A percentile compares a stretch with the other conserved stretches of the same genome.
phyloP scores from a whole-genome alignment of 2,113 vertebrate species.

The Pachycephala philippinensis region DNA sequence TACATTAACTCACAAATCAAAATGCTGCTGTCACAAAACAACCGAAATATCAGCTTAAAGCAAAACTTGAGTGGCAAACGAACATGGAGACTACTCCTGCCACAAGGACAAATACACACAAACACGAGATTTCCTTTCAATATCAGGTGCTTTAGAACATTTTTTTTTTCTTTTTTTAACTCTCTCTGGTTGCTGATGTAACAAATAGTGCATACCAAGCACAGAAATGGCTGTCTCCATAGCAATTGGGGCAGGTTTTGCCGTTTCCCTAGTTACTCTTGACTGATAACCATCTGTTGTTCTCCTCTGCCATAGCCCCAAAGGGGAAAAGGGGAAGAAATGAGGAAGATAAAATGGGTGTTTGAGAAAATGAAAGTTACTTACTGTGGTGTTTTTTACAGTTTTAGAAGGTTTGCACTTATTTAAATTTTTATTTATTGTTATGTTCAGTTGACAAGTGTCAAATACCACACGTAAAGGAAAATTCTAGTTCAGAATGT shows the following conservation, averaged over 20 bases:
- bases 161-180: constrained; percentile 17
- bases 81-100: not conserved
- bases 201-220: constrained; percentile 71
- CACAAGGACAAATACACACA: not conserved
- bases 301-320: constrained; percentile 54
- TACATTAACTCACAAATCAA: not conserved
- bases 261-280: constrained; percentile 79
- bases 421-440: not conserved
- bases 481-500: not conserved
- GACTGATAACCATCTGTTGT: constrained; percentile 76
- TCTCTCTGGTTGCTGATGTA: constrained; percentile 65
- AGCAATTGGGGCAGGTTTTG: constrained; percentile 75
- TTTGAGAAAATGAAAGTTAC: constrained; percentile 43
- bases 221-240: constrained; percentile 78
- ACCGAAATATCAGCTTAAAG: not conserved
- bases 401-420: not conserved
- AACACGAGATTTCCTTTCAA: not conserved
- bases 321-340: constrained; percentile 46
- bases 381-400: not conserved
- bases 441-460: not conserved
- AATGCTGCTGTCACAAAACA: not conserved
- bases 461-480: not conserved
- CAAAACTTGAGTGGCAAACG: not conserved
- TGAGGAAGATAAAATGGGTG: constrained; percentile 30
- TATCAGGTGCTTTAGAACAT: not conserved